Percentiles rank a stretch among this genome's conserved stretches.
phyloP scores from a whole-genome alignment of 2,797 vertebrate species.

The Girardinus metallicus region DNA sequence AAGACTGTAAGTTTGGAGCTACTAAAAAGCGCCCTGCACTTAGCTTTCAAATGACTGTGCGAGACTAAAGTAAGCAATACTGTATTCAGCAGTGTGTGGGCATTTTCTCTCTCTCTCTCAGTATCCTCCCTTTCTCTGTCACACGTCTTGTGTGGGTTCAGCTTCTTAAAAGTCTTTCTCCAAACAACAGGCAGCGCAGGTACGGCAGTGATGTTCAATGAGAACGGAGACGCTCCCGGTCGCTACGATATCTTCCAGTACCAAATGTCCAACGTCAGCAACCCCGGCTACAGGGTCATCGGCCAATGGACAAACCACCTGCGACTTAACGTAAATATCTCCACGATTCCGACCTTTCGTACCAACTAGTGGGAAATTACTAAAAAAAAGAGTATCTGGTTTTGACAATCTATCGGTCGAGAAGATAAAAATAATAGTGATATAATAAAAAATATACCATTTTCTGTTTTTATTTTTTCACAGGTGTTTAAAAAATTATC shows the following conservation, averaged over 20 bases:
- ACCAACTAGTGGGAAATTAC: not conserved
- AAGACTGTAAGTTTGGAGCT: constrained; percentile 53
- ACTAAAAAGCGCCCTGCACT: constrained; percentile 73
- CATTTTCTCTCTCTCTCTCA: constrained; percentile 26
- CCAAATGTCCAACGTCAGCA: constrained; percentile 85
- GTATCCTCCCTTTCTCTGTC: constrained; percentile 10
- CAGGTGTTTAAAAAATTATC: not conserved
- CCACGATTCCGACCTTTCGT: not conserved
- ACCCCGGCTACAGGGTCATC: constrained; percentile 83
- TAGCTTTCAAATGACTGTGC: constrained; percentile 66
- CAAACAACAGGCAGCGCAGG: constrained; percentile 86
- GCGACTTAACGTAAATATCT: constrained; percentile 83
- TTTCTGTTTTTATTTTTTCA: not conserved
- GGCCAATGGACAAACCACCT: constrained; percentile 92
- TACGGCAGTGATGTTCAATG: constrained; percentile 92
- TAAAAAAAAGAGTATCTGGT: not conserved
- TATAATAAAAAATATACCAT: too few relatives aligned
- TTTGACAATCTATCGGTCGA: not conserved
- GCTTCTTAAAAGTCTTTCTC: constrained; percentile 39
- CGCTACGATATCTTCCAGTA: constrained; percentile 96
- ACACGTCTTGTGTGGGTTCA: not conserved
- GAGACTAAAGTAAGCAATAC: constrained; percentile 55
- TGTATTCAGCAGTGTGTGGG: constrained; percentile 52
- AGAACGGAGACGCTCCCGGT: constrained; percentile 90
- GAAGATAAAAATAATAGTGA: not conserved